phyloP scores from a whole-genome alignment of 2,113 vertebrate species.

The Elgaria multicarinata region DNA sequence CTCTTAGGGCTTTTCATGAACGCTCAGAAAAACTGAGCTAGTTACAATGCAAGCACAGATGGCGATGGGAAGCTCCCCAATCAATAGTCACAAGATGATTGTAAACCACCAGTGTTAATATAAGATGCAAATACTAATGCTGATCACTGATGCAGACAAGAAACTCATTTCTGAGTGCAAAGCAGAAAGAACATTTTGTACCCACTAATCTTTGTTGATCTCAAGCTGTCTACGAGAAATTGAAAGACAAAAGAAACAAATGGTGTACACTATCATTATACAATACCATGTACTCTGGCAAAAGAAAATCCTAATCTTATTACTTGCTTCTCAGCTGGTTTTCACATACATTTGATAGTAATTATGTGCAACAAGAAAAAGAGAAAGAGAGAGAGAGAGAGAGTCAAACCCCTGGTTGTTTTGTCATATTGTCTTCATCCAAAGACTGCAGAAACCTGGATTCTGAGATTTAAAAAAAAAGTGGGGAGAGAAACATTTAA shows the following conservation, averaged over 20 bases:
- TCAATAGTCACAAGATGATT: neutral
- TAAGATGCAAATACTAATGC: neutral
- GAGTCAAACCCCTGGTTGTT: slow-evolving; percentile 93
- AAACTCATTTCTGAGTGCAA: slow-evolving; percentile 8
- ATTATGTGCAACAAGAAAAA: slow-evolving; percentile 13
- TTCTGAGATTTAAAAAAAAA: slow-evolving; percentile 75
- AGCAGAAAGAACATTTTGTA: slow-evolving; percentile 7
- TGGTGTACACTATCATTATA: neutral
- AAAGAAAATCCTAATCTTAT: slow-evolving; percentile 8
- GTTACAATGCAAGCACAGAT: neutral
- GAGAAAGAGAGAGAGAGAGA: slow-evolving; percentile 69
- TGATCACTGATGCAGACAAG: slow-evolving; percentile 1
- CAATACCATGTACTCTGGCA: slow-evolving; percentile 23
- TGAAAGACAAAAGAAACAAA: slow-evolving; percentile 22
- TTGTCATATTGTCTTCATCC: slow-evolving; percentile 97
- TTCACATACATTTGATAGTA: slow-evolving; percentile 45
- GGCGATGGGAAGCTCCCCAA: neutral
- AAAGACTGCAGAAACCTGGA: slow-evolving; percentile 93
- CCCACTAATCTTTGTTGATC: slow-evolving; percentile 29
- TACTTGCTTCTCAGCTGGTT: slow-evolving; percentile 15
- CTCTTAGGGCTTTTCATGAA: neutral
- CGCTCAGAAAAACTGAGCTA: neutral
- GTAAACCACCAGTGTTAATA: neutral
- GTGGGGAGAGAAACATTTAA: neutral
- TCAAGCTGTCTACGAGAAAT: neutral